A percentile compares a stretch with the other conserved stretches of the same genome.
phyloP scores from a whole-genome alignment of 2,113 vertebrate species.

The Chaetodon auriga region DNA sequence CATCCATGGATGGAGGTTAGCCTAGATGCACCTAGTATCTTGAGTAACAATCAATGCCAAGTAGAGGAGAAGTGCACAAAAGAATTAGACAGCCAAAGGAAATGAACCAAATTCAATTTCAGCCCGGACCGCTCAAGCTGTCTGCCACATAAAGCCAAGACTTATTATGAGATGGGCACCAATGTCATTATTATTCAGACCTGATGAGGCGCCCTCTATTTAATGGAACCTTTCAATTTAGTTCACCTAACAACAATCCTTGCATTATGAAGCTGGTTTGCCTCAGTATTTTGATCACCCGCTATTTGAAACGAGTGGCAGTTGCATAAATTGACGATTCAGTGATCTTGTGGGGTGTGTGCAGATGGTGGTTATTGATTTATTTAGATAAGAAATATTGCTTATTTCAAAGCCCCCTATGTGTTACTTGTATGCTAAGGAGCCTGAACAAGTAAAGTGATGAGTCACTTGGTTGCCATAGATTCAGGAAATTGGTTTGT shows the following conservation, averaged over 20 bases:
- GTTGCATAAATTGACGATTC: conserved; percentile 47
- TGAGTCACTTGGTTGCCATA: conserved; percentile 72
- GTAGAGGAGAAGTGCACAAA: conserved; percentile 76
- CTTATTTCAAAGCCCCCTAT: conserved; percentile 48
- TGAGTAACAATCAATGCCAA: conserved; percentile 72
- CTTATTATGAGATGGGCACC: conserved; percentile 72
- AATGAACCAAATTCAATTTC: conserved; percentile 84
- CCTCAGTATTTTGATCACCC: conserved; percentile 60
- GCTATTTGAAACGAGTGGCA: conserved; percentile 42
- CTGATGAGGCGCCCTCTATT: conserved; percentile 73
- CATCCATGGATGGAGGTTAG: conserved; percentile 39
- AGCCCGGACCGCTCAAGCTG: conserved; percentile 58
- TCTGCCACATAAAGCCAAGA: conserved; percentile 72
- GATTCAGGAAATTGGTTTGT: conserved; percentile 81
- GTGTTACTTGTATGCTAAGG: conserved; percentile 65
- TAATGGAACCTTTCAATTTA: conserved; percentile 79
- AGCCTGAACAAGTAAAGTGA: conserved; percentile 67
- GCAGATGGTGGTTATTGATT: conserved; percentile 68
- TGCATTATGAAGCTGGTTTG: conserved; percentile 56
- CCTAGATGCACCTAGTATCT: conserved; percentile 54
- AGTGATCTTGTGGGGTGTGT: conserved; percentile 27
- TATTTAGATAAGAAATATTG: conserved; percentile 73
- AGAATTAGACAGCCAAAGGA: conserved; percentile 77
- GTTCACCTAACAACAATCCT: conserved; percentile 72
- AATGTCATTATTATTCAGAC: conserved; percentile 79